These are phyloP conservation scores for Sussaba pulchella DNA, from an alignment of 2,888 invertebrate species.

Conservation along the genomic window DNA sequence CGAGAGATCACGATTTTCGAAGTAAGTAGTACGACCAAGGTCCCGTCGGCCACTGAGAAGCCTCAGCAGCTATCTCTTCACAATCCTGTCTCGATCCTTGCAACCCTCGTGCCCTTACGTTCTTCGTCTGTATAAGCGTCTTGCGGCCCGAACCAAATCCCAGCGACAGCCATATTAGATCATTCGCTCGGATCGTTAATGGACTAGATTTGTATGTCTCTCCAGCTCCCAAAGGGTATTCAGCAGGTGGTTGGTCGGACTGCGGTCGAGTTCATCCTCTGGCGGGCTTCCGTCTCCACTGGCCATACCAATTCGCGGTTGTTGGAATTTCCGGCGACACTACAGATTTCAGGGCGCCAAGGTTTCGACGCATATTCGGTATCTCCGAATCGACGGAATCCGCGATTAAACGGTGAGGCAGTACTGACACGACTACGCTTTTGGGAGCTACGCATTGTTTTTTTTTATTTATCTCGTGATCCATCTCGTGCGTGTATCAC, in stretches of 20 bases:
- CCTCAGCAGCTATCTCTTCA: constrained; percentile 4
- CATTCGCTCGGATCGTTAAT: constrained; percentile 50
- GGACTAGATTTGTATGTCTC: constrained; percentile 40
- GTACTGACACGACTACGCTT: too few species aligned
- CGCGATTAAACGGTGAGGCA: too few species aligned
- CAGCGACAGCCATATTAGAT: constrained; percentile 33
- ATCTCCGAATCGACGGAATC: neutral
- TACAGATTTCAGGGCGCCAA: too few species aligned
- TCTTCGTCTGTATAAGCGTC: neutral
- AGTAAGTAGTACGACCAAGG: constrained; percentile 36
- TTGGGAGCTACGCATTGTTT: too few species aligned
- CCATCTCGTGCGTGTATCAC: too few species aligned
- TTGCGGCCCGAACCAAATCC: constrained; percentile 9
- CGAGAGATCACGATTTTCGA: constrained; percentile 26
- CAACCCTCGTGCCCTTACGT: neutral
- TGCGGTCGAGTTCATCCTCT: constrained; percentile 46
- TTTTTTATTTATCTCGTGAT: too few species aligned
- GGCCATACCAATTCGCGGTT: constrained; percentile 10
- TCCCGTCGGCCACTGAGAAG: constrained; percentile 37
- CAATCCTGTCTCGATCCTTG: constrained; percentile 11
- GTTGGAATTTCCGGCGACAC: constrained; percentile 14
- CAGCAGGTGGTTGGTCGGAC: constrained; percentile 64
- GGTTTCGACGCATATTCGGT: neutral
- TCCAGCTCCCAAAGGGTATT: constrained; percentile 47
- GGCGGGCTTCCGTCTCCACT: constrained; percentile 21